Evolutionary conservation across 2,113 vertebrate genomes (phyloP).

Genomic region (Galeopterus variegatus): DNA sequence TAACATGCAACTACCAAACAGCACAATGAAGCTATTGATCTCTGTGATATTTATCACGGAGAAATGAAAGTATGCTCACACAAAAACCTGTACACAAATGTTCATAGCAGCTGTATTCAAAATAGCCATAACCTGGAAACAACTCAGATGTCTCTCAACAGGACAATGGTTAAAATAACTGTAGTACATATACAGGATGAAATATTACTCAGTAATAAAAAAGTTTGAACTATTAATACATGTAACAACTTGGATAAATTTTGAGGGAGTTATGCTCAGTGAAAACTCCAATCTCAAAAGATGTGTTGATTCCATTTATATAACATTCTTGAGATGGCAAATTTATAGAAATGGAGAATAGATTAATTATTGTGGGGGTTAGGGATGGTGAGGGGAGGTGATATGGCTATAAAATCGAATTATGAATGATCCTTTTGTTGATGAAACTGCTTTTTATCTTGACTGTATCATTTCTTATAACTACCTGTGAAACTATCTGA

Average conservation of each 20-base stretch:
- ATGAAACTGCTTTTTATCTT: not conserved
- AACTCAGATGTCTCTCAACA: not conserved
- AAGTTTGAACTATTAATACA: not conserved
- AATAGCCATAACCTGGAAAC: conserved; percentile 24
- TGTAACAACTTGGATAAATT: not conserved
- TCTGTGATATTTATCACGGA: not conserved
- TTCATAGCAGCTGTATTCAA: not conserved
- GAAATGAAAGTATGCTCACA: not conserved
- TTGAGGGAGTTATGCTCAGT: not conserved
- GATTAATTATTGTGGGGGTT: not conserved
- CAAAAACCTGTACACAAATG: not conserved
- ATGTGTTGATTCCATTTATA: not conserved
- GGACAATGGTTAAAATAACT: conserved; percentile 21
- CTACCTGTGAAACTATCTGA: not conserved
- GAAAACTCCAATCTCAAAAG: not conserved
- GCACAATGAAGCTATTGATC: not conserved
- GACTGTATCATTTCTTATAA: conserved; percentile 8
- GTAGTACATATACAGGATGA: not conserved
- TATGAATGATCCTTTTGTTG: not conserved
- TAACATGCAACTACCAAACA: not conserved
- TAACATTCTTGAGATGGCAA: conserved; percentile 11
- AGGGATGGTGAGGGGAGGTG: not conserved
- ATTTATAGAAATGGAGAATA: not conserved
- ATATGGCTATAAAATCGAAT: not conserved
- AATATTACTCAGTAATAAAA: not conserved